Percentiles rank a stretch among this genome's conserved stretches.
Conservation (phyloP, 2,888 invertebrate species). For the Pyrgus malvae region DNA sequence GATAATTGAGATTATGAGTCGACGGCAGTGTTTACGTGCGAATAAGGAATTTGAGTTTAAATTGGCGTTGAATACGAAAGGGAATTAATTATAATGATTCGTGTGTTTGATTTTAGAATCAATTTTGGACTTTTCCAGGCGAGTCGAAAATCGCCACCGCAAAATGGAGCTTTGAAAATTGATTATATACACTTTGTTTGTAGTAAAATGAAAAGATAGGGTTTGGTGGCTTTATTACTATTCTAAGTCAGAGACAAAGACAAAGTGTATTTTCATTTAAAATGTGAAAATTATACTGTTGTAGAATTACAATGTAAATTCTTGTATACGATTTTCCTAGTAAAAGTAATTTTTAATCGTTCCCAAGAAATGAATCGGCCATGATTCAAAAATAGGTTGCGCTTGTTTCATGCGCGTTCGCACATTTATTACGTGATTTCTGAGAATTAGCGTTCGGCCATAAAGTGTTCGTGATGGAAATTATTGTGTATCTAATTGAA, state of each 20-base stretch:
- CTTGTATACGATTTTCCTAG: not conserved
- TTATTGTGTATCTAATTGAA: slow-evolving; percentile 69
- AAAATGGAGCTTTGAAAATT: slow-evolving; percentile 9
- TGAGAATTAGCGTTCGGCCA: slow-evolving; percentile 57
- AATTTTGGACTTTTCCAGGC: slow-evolving; percentile 5
- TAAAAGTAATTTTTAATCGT: slow-evolving; percentile 4
- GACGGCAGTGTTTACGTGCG: slow-evolving; percentile 53
- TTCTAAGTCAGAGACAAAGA: too few species aligned
- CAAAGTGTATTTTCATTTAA: too few species aligned
- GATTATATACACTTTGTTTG: too few species aligned
- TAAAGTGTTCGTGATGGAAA: slow-evolving; percentile 61
- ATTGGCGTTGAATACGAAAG: slow-evolving; percentile 51
- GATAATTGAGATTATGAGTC: slow-evolving; percentile 79
- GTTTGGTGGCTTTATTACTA: too few species aligned
- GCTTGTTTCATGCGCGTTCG: slow-evolving; percentile 35
- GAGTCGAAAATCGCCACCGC: not conserved
- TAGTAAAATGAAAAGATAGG: too few species aligned
- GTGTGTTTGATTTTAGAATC: slow-evolving; percentile 23
- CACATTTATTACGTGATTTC: slow-evolving; percentile 56
- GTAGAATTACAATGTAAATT: not conserved
- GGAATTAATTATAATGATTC: slow-evolving; percentile 35
- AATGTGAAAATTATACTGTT: not conserved
- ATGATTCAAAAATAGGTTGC: slow-evolving; percentile 9
- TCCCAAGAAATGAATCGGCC: slow-evolving; percentile 4
- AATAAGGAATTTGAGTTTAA: slow-evolving; percentile 57